Evolutionary conservation across 2,797 vertebrate species (phyloP), one percentile per base, ranked within the genome.

Genomic region (Orientallactaga sibirica): DNA sequence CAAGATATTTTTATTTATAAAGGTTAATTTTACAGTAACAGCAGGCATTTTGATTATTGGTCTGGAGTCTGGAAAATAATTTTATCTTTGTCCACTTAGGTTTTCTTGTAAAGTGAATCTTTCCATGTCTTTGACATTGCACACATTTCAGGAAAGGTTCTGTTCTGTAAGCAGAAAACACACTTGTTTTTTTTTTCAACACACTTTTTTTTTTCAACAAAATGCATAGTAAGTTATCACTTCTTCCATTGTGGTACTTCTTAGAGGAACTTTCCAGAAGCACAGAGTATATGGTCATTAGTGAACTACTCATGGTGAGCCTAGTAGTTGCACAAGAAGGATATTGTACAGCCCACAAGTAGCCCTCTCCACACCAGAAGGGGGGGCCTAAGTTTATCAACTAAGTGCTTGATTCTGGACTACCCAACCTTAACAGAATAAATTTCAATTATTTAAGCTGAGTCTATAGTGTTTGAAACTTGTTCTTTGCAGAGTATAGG

Each of bases 1-100:
- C 27, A 41, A 33, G 68, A 16, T 15, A 14, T 67, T 89, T 68
- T 76, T 12, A 64, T 74, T 70, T 52, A 43, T 70, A 24, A 79
- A 4, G n/a, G n/a, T 9, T 29, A 62, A 61, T 24, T 15, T 6
- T 15, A 71, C 58, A 3, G 58, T 81, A 61, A 74, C 6, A 84
- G 9, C 3, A 61, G 16, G 74, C 27, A 75, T 55, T 87, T 27
- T 77, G 15, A 89, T 74, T 71, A 77, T 64, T 90, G 33, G 58
- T 82, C n/a, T 89, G 16, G 9, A 75, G 18, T 84, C 61, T 37
- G n/a, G 64, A 73, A 84, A 29, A 77, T 89, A 43, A 77, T 91
- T 81, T 96, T 90, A 70, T 43, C 4, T 14, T 66, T 82, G 25
- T 5, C 3, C 29, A 27, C 41, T 78, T 22, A 52, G 27, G 5